Conservation (phyloP, 1,140 invertebrate genomes). For the Pseudachorutes palmiensis region DNA sequence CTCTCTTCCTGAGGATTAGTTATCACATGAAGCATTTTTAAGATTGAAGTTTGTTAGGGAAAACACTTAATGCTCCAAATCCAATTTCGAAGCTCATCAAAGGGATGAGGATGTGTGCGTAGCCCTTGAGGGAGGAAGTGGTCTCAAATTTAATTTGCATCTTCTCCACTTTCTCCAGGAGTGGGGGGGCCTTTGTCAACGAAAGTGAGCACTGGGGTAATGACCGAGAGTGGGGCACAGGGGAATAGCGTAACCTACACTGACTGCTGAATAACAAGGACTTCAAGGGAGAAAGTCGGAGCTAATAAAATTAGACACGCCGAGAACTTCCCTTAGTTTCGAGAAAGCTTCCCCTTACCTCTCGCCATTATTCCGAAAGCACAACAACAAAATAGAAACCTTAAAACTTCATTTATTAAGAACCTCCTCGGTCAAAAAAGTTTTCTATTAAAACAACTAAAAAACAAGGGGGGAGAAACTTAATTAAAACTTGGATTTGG, state of each 20-base stretch:
- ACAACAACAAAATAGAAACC: too few species aligned
- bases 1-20: not conserved
- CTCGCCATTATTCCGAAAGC: too few species aligned
- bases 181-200: not conserved
- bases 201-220: not conserved
- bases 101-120: not conserved
- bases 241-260: not conserved
- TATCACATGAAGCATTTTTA: not conserved
- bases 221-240: not conserved
- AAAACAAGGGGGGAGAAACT: too few species aligned
- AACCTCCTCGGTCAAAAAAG: too few species aligned
- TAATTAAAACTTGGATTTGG: too few species aligned
- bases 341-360: too few species aligned
- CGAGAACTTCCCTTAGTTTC: too few species aligned
- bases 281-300: not conserved
- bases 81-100: not conserved
- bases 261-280: not conserved
- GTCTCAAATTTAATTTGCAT: constrained; percentile 4
- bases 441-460: too few species aligned
- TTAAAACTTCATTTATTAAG: too few species aligned
- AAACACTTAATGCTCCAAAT: not conserved
- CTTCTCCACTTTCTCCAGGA: not conserved
- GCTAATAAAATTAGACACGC: too few species aligned
- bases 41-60: not conserved
- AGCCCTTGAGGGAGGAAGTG: not conserved